Evolutionary conservation across 2,888 invertebrate species (phyloP).

Genomic region (Adela reaumurella): DNA sequence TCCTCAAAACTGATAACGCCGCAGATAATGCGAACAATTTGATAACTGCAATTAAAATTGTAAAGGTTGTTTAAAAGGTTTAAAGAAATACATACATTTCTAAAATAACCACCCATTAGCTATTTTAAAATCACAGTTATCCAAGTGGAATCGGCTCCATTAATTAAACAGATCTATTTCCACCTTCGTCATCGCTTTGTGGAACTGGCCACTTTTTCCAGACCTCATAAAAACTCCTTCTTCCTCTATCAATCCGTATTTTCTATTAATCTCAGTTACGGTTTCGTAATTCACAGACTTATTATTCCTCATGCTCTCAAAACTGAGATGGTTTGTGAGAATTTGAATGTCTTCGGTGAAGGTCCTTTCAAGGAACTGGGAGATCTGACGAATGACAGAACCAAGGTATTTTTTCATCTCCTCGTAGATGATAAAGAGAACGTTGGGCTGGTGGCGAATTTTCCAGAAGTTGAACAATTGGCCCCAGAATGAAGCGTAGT

Average conservation of each 20-base stretch:
- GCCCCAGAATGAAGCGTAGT: neutral
- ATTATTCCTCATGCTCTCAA: slow-evolving; percentile 56
- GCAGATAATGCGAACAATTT: no score
- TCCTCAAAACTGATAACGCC: no score
- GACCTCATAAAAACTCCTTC: slow-evolving; percentile 40
- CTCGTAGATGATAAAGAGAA: neutral
- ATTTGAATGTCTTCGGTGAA: slow-evolving; percentile 32
- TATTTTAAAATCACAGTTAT: neutral
- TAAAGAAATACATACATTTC: no score
- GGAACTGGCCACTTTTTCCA: slow-evolving; percentile 41
- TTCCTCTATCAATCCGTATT: slow-evolving; percentile 9
- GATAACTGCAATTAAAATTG: no score
- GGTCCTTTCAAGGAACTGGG: slow-evolving; percentile 43
- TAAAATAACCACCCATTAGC: no score
- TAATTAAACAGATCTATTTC: slow-evolving; percentile 36
- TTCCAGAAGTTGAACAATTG: neutral
- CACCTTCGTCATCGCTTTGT: slow-evolving; percentile 24
- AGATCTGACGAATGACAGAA: slow-evolving; percentile 42
- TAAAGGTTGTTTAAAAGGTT: no score
- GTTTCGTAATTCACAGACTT: slow-evolving; percentile 42
- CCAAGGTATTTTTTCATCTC: slow-evolving; percentile 29
- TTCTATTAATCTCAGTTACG: neutral
- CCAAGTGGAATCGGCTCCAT: slow-evolving; percentile 20
- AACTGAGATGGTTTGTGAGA: slow-evolving; percentile 54
- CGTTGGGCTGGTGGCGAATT: neutral